phyloP scores from a whole-genome alignment of 2,888 invertebrate genomes.

The Octonoba sinensis region DNA sequence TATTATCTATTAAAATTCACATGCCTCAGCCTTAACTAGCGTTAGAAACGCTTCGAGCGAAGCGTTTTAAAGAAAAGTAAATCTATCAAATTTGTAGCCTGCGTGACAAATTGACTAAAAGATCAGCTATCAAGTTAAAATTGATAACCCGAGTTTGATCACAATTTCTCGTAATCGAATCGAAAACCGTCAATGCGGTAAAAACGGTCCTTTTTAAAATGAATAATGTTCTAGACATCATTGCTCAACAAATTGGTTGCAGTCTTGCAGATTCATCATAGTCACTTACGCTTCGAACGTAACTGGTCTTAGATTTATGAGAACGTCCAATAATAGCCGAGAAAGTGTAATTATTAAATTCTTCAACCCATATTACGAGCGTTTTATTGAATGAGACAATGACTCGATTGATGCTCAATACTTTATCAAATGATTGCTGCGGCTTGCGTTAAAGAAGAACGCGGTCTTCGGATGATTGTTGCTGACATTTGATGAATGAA shows the following conservation, averaged over 20 bases:
- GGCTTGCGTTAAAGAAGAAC: conserved; percentile 15
- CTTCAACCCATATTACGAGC: conserved; percentile 11
- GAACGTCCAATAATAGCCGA: conserved; percentile 18
- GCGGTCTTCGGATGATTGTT: conserved; percentile 6
- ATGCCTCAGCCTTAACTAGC: too few relatives aligned
- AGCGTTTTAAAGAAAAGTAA: conserved; percentile 3
- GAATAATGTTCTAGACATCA: conserved; percentile 13
- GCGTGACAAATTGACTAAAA: conserved; percentile 36
- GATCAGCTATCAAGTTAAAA: conserved; percentile 32
- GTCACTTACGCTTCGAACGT: conserved; percentile 17
- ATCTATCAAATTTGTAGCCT: conserved; percentile 37
- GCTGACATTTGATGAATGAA: conserved; percentile 28
- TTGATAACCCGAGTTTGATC: conserved; percentile 39
- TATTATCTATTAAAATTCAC: too few relatives aligned
- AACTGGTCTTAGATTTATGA: conserved; percentile 24
- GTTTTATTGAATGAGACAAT: conserved; percentile 32
- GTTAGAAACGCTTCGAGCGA: background rate
- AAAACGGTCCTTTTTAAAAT: conserved; percentile 28
- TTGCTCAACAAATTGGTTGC: background rate
- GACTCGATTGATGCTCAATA: conserved; percentile 1
- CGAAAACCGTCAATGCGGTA: conserved; percentile 13
- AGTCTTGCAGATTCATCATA: conserved; percentile 32
- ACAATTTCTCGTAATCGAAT: conserved; percentile 31
- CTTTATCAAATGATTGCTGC: conserved; percentile 24
- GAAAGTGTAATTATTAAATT: conserved; percentile 32